phyloP scores from a whole-genome alignment of 2,797 vertebrate species.

The Neomorphus geoffroyi region DNA sequence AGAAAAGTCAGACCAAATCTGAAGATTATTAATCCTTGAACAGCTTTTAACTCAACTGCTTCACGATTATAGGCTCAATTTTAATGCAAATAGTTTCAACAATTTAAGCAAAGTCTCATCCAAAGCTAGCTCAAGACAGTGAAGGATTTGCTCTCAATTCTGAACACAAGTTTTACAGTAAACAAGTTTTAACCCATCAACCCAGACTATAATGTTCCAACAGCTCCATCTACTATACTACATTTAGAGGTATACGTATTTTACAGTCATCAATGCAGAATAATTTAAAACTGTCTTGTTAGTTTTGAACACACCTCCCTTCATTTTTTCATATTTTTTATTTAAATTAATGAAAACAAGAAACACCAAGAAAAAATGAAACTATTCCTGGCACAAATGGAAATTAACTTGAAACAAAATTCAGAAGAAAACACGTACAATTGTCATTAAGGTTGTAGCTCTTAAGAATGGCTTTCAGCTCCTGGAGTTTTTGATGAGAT shows the following conservation, averaged over 20 bases:
- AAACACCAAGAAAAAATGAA: not conserved
- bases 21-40: not conserved
- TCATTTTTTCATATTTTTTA: not conserved
- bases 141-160: not conserved
- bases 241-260: not conserved
- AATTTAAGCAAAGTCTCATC: not conserved
- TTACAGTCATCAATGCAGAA: not conserved
- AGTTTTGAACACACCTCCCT: not conserved
- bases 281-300: not conserved
- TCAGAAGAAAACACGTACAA: conserved; percentile 81
- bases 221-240: not conserved
- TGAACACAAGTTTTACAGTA: not conserved
- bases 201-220: not conserved
- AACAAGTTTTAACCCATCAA: not conserved
- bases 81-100: not conserved
- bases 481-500: conserved; percentile 97
- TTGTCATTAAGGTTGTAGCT: conserved; percentile 90
- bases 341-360: not conserved
- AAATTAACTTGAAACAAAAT: not conserved
- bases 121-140: not conserved
- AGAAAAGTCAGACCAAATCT: not conserved
- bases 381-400: not conserved
- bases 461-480: conserved; percentile 95
- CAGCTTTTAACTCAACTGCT: not conserved
- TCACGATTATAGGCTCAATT: not conserved